Evolutionary conservation across 2,797 vertebrate species (phyloP).

Genomic region (Lates japonicus): DNA sequence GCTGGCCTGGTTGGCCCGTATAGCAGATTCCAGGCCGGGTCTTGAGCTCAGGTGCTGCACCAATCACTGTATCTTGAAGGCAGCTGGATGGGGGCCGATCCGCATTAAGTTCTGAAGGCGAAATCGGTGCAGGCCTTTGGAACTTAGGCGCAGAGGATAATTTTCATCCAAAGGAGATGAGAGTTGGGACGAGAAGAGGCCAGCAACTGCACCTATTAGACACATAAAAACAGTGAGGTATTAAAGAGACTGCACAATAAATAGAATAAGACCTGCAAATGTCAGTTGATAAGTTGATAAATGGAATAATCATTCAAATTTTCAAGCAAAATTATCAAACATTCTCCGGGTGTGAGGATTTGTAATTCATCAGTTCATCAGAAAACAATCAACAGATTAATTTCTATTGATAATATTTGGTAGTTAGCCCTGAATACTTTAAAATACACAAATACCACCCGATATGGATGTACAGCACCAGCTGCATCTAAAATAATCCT

Average conservation of each 20-base stretch:
- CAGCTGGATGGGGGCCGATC: slow-evolving; percentile 96
- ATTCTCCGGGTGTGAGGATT: neutral
- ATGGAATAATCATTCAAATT: neutral
- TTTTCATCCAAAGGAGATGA: slow-evolving; percentile 97
- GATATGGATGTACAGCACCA: neutral
- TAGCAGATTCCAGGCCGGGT: slow-evolving; percentile 94
- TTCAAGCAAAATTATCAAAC: neutral
- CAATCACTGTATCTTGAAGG: slow-evolving; percentile 98
- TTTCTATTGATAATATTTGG: neutral
- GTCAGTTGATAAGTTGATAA: no score
- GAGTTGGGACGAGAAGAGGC: slow-evolving; percentile 96
- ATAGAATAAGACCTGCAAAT: neutral
- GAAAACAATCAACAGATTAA: neutral
- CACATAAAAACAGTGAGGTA: slow-evolving; percentile 25
- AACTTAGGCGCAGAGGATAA: slow-evolving; percentile 89
- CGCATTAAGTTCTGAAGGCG: slow-evolving; percentile 97
- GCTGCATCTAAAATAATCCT: neutral
- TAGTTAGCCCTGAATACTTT: neutral
- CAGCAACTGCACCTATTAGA: slow-evolving; percentile 92
- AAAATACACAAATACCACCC: neutral
- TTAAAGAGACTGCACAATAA: neutral
- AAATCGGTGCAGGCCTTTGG: slow-evolving; percentile 96
- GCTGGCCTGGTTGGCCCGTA: slow-evolving; percentile 96
- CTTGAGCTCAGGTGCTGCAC: slow-evolving; percentile 97
- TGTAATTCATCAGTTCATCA: neutral